Conservation (phyloP, 2,113 vertebrate species). For the Nycticebus coucang region DNA sequence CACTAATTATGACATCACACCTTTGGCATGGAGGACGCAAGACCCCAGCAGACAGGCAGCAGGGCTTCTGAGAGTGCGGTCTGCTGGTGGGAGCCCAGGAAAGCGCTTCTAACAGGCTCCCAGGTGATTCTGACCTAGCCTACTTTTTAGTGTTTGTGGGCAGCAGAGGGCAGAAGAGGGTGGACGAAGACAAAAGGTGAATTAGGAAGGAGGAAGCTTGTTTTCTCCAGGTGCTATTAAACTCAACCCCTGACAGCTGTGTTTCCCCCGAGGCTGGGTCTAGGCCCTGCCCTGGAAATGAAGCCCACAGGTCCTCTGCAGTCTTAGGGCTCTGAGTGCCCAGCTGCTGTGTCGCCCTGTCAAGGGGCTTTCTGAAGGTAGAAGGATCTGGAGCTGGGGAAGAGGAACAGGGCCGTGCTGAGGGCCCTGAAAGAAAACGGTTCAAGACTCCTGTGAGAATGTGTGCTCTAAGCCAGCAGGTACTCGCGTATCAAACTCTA, state of each 20-base stretch:
- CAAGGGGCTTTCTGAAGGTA: not conserved
- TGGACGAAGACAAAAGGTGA: not conserved
- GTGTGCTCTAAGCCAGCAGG: not conserved
- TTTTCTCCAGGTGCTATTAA: not conserved
- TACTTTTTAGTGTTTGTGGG: not conserved
- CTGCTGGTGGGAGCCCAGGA: not conserved
- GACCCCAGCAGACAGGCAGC: not conserved
- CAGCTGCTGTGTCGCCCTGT: not conserved
- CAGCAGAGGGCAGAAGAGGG: conserved; percentile 11
- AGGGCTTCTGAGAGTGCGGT: not conserved
- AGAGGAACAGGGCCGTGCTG: not conserved
- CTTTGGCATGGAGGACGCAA: not conserved
- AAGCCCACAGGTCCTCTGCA: not conserved
- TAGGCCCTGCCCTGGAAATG: not conserved
- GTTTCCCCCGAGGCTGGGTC: not conserved
- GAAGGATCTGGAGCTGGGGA: not conserved
- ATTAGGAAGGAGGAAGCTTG: not conserved
- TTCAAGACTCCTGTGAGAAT: not conserved
- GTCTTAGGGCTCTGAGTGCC: not conserved
- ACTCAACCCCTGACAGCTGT: not conserved
- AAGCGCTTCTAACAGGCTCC: not conserved
- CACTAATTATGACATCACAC: not conserved
- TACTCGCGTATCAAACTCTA: too few relatives aligned
- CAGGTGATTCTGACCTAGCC: not conserved
- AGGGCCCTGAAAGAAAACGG: not conserved